phyloP scores from a whole-genome alignment of 2,888 invertebrate genomes.

The Epinotia bilunana region DNA sequence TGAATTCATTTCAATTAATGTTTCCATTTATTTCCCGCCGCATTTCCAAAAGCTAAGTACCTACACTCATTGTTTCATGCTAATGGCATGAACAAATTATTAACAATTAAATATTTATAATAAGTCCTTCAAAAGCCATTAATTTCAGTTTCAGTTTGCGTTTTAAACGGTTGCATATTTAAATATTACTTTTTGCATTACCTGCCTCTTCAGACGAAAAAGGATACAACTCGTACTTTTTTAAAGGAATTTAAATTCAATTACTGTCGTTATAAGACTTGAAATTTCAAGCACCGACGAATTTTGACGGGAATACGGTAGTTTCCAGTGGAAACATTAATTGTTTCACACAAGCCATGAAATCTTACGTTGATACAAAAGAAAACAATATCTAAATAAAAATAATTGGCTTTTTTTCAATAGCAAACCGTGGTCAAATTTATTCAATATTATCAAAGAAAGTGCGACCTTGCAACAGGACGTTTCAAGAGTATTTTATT shows the following conservation, averaged over 20 bases:
- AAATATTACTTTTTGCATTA: background rate
- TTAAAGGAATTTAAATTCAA: background rate
- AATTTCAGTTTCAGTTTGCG: conserved; percentile 23
- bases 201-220: background rate
- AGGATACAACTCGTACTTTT: background rate
- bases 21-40: background rate
- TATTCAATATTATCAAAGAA: no score
- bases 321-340: background rate
- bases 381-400: background rate
- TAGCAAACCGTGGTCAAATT: no score
- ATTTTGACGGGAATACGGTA: background rate
- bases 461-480: no score
- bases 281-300: background rate
- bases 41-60: background rate
- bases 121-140: conserved; percentile 33
- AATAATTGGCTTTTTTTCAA: no score
- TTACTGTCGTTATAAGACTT: background rate
- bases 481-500: no score
- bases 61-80: conserved; percentile 14
- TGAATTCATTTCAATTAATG: background rate
- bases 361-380: background rate
- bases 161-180: conserved; percentile 14
- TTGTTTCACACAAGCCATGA: background rate
- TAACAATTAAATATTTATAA: conserved; percentile 23
- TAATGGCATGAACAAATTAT: conserved; percentile 12